Evolutionary conservation across 2,888 invertebrate species (phyloP).

Genomic region (Tinea pellionella): DNA sequence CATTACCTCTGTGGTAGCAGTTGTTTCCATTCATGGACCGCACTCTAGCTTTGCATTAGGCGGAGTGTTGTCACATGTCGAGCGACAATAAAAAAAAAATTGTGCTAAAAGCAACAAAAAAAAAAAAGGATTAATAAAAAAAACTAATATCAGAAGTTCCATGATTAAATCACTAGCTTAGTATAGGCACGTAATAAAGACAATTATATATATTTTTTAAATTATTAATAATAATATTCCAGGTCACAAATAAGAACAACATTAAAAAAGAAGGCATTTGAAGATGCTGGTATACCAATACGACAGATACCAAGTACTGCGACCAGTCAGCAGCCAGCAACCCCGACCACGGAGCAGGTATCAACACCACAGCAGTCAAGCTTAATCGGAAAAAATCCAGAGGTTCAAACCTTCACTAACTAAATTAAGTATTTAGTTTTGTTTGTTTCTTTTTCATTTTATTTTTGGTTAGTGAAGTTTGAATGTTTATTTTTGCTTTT

Average conservation of each 20-base stretch:
- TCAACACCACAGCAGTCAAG: conserved; percentile 41
- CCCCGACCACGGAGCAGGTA: conserved; percentile 33
- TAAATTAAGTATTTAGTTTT: conserved; percentile 25
- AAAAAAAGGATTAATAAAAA: too few species aligned
- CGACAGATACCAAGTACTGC: conserved; percentile 69
- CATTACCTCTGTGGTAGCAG: too few species aligned
- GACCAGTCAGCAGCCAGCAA: conserved; percentile 42
- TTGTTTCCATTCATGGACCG: too few species aligned
- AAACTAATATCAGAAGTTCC: too few species aligned
- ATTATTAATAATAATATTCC: conserved; percentile 23
- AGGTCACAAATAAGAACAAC: conserved; percentile 90
- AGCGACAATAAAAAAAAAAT: too few species aligned
- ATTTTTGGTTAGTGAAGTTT: conserved; percentile 34
- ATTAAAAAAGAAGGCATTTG: conserved; percentile 87
- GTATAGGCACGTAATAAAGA: too few species aligned
- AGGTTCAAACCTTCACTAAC: conserved; percentile 63
- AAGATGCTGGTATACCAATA: conserved; percentile 85
- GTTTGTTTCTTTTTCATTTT: conserved; percentile 20
- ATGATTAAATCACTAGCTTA: too few species aligned
- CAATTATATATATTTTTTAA: too few species aligned
- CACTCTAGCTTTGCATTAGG: too few species aligned
- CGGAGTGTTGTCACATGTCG: too few species aligned
- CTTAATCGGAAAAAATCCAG: conserved; percentile 66
- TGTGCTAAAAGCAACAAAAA: too few species aligned
- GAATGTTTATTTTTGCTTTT: conserved; percentile 25